These are phyloP conservation scores for Pseudolycoriella hygida DNA, from an alignment of 2,888 invertebrate species.

Conservation along the genomic window DNA sequence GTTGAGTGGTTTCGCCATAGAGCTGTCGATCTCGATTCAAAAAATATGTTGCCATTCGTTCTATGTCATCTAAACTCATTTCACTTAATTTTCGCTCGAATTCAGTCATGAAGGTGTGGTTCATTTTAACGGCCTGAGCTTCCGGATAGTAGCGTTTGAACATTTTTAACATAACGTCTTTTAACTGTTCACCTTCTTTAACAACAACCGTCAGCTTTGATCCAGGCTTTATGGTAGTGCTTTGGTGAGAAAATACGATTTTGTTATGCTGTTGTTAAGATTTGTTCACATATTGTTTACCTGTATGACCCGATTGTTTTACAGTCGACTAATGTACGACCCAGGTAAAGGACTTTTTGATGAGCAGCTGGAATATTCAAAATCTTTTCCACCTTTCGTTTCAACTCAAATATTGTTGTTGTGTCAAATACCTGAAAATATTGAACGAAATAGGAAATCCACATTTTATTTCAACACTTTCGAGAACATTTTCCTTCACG, in stretches of 20 bases:
- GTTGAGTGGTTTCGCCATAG: background rate
- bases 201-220: slow-evolving; percentile 53
- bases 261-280: too few relatives aligned
- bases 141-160: slow-evolving; percentile 41
- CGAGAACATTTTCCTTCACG: slow-evolving; percentile 4
- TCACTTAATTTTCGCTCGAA: slow-evolving; percentile 19
- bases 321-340: slow-evolving; percentile 53
- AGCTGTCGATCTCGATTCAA: background rate
- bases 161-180: slow-evolving; percentile 37
- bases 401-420: slow-evolving; percentile 47
- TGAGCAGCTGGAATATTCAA: slow-evolving; percentile 47
- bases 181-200: slow-evolving; percentile 44
- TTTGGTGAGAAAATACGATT: too few relatives aligned
- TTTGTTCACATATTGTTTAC: slow-evolving; percentile 14
- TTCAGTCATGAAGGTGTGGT: slow-evolving; percentile 23
- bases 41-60: slow-evolving; percentile 19
- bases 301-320: slow-evolving; percentile 41
- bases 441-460: background rate
- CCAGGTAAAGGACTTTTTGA: slow-evolving; percentile 53
- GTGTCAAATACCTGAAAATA: slow-evolving; percentile 32
- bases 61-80: slow-evolving; percentile 25
- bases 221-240: slow-evolving; percentile 49
- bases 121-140: slow-evolving; percentile 35
- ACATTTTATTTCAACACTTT: slow-evolving; percentile 1
- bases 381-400: slow-evolving; percentile 42